Percentiles rank a stretch among this genome's conserved stretches.
phyloP scores from a whole-genome alignment of 2,888 invertebrate genomes.

The Andrena minutula region DNA sequence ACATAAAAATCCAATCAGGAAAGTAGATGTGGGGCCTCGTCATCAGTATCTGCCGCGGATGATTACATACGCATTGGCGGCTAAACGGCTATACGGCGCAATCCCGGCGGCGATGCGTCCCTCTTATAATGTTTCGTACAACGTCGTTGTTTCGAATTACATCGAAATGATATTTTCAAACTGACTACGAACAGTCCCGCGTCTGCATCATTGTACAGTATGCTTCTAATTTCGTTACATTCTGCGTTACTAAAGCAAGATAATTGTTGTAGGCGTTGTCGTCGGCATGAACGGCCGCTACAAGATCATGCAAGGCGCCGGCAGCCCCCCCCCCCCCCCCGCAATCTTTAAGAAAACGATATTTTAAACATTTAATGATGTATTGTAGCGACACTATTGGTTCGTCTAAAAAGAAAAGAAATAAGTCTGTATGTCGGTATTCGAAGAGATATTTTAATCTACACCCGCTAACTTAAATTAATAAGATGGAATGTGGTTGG shows the following conservation, averaged over 20 bases:
- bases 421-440: background rate
- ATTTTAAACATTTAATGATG: background rate
- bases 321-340: slow-evolving; percentile 2
- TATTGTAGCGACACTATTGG: background rate
- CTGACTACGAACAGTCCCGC: background rate
- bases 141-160: background rate
- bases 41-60: slow-evolving; percentile 41
- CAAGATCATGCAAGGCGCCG: background rate
- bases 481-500: slow-evolving; percentile 3
- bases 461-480: background rate
- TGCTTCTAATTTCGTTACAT: background rate
- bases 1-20: background rate
- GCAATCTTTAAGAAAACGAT: background rate
- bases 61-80: slow-evolving; percentile 74
- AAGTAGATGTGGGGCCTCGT: background rate
- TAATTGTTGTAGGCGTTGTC: slow-evolving; percentile 13
- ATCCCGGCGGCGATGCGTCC: slow-evolving; percentile 27
- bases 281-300: slow-evolving; percentile 50
- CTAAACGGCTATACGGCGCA: slow-evolving; percentile 49
- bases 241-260: background rate
- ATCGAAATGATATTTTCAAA: background rate
- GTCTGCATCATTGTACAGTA: too few relatives aligned
- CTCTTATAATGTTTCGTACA: background rate
- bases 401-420: background rate
- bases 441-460: background rate